phyloP scores from a whole-genome alignment of 2,113 vertebrate genomes.

The Arenaria interpres region DNA sequence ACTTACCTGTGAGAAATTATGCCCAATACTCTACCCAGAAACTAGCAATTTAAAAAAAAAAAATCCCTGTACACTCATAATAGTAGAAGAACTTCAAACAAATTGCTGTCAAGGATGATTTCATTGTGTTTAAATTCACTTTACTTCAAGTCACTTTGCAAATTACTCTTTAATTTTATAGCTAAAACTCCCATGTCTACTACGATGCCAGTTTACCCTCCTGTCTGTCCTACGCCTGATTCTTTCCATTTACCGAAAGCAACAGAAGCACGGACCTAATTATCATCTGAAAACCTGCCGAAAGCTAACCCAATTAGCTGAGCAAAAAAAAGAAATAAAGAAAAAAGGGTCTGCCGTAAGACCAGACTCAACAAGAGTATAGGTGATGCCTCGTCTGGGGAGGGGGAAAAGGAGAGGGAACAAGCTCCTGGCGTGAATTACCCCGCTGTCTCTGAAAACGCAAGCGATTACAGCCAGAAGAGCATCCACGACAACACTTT shows the following conservation, averaged over 20 bases:
- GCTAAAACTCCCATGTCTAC: background rate
- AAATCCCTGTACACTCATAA: conserved; percentile 63
- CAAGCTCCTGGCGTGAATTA: background rate
- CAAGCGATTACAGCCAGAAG: background rate
- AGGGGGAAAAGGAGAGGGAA: background rate
- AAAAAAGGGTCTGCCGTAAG: background rate
- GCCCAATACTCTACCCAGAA: conserved; percentile 40
- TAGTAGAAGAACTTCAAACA: conserved; percentile 55
- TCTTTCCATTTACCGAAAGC: background rate
- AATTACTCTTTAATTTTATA: conserved; percentile 52
- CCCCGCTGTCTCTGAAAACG: background rate
- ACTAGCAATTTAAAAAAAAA: background rate
- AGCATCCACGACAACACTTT: background rate
- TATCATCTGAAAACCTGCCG: background rate
- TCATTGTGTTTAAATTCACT: conserved; percentile 41
- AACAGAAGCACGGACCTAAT: background rate
- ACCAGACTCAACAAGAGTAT: background rate
- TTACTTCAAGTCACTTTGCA: conserved; percentile 36
- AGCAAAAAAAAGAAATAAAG: background rate
- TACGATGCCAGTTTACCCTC: background rate
- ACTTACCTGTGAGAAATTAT: conserved; percentile 40
- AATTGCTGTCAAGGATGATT: conserved; percentile 53
- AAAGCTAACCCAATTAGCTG: background rate
- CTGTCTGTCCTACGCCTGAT: background rate
- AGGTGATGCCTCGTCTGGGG: background rate